These are phyloP conservation scores for Oasisia sp. DNA, from an alignment of 2,888 invertebrate genomes.

Conservation along the genomic window DNA sequence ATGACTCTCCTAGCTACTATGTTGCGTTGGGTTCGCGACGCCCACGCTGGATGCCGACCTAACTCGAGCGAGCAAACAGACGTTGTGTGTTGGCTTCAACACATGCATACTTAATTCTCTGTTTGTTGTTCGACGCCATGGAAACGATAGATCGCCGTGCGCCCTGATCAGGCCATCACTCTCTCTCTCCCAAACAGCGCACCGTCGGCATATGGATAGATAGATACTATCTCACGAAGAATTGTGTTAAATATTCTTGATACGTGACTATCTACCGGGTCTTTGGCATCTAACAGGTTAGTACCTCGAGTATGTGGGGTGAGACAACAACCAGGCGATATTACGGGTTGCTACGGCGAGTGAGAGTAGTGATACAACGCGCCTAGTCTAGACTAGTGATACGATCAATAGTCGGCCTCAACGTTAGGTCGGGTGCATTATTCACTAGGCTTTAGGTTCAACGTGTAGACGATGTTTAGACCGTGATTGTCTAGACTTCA, in stretches of 20 bases:
- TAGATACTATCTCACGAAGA: background rate
- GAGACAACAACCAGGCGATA: background rate
- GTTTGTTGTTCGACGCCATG: background rate
- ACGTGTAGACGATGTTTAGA: background rate
- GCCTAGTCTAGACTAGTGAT: background rate
- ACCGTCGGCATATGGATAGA: background rate
- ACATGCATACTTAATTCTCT: background rate
- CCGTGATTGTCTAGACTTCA: background rate
- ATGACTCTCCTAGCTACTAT: background rate
- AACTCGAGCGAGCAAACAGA: background rate
- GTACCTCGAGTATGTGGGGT: background rate
- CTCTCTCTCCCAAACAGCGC: background rate
- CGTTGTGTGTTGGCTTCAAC: background rate
- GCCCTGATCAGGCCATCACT: background rate
- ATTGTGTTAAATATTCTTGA: background rate
- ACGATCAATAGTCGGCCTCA: background rate
- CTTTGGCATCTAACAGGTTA: background rate
- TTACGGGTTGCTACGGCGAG: background rate
- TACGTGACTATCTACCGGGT: background rate
- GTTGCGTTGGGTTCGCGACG: background rate
- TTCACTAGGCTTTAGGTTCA: background rate
- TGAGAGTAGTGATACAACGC: background rate
- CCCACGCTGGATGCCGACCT: background rate
- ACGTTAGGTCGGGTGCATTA: background rate
- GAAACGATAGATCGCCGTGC: background rate